Evolutionary conservation across 2,797 vertebrate species (phyloP), one percentile per base, ranked within the genome.

Genomic region (Muraenolepis orangiensis): DNA sequence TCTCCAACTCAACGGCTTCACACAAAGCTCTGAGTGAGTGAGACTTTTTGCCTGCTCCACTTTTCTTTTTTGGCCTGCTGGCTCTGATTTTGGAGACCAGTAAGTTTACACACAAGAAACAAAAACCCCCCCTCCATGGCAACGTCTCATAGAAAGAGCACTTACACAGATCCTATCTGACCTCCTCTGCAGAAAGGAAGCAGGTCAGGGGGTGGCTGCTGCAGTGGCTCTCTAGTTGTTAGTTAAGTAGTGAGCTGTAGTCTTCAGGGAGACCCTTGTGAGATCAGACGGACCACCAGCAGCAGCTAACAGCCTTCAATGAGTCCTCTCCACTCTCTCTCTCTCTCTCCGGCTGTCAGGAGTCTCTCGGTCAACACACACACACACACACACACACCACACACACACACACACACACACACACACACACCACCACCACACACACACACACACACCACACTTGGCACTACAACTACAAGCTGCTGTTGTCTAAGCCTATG

Each of bases 261-360:
- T 89, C 82, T 36, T 86, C 83, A 81, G 85, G 81, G 84, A 89
- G 90, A 83, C 91, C 88, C 91, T 84, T 86, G 89, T 81, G 88
- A 87, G 89, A 90, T 87, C 89, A 90, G 89, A 89, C 85, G 72
- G 92, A 93, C 92, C 93, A 93, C 91, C 89, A 80, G 87, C 93
- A 93, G 91, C 89, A 80, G 87, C 84, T 86, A 89, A 86, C 38
- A 6, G 85, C 84, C 87, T 89, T 87, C 85, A 90, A 85, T 83
- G 85, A 70, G 80, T 74, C 86, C 86, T 85, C 86, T 91, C 78
- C 86, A 82, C 84, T 86, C 80, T 74, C 80, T 89, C 88, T 89
- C 91, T 93, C 86, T 82, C 84, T 86, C 80, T 74, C 80, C 90
- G 88, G 90, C 91, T 93, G 92, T 90, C 82, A 76, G 76, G 76